Base-by-base conservation (phyloP, 2,797 vertebrate genomes). In the Gambusia yucatana region DNA sequence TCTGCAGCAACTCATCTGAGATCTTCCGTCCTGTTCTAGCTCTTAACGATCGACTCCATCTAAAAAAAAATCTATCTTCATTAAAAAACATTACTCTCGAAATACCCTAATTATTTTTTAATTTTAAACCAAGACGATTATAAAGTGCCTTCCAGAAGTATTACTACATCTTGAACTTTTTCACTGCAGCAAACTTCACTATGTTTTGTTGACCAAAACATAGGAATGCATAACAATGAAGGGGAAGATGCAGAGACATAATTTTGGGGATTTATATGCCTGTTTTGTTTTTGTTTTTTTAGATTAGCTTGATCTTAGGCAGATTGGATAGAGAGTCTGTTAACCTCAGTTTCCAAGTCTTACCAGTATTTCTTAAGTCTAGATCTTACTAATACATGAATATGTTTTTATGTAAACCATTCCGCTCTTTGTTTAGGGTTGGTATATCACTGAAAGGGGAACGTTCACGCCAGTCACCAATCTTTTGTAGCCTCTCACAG, bases 1-100 rank as follows among this genome's bases (percentile, higher is more conserved):
- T 84, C 86, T 89, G 88, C 86, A 71, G 69, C 6, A 65, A 90
- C 77, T 89, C 78, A 84, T 52, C 79, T 72, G 67, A 84, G 55
- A 25, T 84, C 75, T 84, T 82, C 75, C 83, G 76, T 77, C 82
- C 33, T 61, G 69, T 79, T 76, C 61, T 25, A 85, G 72, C 76
- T 67, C 67, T 55, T 59, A 81, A 77, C 78, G 52, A 87, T 84
- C 79, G 55, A 69, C 69, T 73, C 39, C 71, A 59, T 75, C 55
- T 72, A 39, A 36, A 73, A 82, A 82, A 36, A 67, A 5, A 9
- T 25, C 39, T 5, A 67, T 43, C 63, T 67, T 8, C 63, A 39
- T 67, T 36, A 25, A 22, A 10, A 41, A 25, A 41, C 39, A 25
- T 2, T 41, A 67, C 22, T 41, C 63, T 41, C 5, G 22, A 67